These are phyloP conservation scores for Pseudanteris insignis DNA, from an alignment of 2,888 invertebrate species.

Conservation along the genomic window DNA sequence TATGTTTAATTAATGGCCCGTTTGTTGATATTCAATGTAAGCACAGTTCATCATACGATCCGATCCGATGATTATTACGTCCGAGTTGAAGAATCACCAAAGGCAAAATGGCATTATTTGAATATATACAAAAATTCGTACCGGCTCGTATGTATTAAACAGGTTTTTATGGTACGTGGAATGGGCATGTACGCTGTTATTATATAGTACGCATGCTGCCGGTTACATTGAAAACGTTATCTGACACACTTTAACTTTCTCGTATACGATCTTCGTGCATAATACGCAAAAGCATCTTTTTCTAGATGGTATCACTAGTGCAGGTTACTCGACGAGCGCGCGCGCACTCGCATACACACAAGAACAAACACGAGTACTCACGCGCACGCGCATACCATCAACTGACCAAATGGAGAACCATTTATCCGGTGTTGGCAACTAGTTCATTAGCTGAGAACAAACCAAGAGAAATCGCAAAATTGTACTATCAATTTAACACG, in stretches of 20 bases:
- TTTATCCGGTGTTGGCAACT: slow-evolving; percentile 20
- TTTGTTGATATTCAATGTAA: no score
- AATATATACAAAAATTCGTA: background rate
- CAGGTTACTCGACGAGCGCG: slow-evolving; percentile 10
- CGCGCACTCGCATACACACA: slow-evolving; percentile 1
- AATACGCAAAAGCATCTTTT: slow-evolving; percentile 38
- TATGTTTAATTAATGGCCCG: no score
- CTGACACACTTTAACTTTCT: slow-evolving; percentile 44
- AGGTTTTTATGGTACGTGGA: slow-evolving; percentile 1
- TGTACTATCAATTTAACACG: background rate
- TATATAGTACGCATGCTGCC: slow-evolving; percentile 26
- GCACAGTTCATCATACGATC: no score
- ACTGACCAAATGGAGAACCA: no score
- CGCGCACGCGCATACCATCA: background rate
- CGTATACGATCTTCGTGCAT: slow-evolving; percentile 40
- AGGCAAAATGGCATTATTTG: no score
- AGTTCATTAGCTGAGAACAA: slow-evolving; percentile 18
- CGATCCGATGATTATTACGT: no score
- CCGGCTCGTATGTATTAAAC: background rate
- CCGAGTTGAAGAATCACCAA: no score
- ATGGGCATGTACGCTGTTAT: slow-evolving; percentile 22
- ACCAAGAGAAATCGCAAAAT: slow-evolving; percentile 2
- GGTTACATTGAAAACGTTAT: slow-evolving; percentile 42
- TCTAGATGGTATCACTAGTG: slow-evolving; percentile 19
- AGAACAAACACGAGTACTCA: background rate